These are phyloP conservation scores for Cistogaster globosa DNA, from an alignment of 2,888 invertebrate genomes.

Conservation along the genomic window DNA sequence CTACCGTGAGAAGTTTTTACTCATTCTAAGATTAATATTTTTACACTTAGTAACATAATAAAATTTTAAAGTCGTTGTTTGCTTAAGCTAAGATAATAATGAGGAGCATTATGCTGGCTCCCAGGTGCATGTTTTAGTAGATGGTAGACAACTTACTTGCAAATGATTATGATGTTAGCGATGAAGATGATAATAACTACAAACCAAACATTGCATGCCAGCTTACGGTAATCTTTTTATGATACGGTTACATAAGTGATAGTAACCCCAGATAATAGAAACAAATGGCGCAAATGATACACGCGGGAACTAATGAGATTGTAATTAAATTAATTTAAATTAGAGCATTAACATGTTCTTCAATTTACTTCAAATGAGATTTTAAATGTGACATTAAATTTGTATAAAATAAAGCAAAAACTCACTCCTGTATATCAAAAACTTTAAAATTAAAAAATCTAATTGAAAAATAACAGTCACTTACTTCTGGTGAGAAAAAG, in stretches of 20 bases:
- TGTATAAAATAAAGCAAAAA: too few relatives aligned
- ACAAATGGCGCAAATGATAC: constrained; percentile 37
- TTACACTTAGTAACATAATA: constrained; percentile 30
- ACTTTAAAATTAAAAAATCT: too few relatives aligned
- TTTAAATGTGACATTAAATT: too few relatives aligned
- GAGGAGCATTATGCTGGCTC: too few relatives aligned
- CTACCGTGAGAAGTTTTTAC: not conserved
- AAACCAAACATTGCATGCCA: constrained; percentile 17
- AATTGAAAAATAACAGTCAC: too few relatives aligned
- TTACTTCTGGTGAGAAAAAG: too few relatives aligned
- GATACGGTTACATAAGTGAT: constrained; percentile 53
- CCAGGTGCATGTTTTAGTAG: too few relatives aligned
- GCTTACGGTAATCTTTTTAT: constrained; percentile 55
- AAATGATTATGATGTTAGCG: not conserved
- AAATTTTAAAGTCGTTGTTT: constrained; percentile 13
- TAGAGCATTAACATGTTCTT: too few relatives aligned
- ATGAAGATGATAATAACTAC: constrained; percentile 5
- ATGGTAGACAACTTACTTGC: not conserved
- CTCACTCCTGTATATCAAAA: too few relatives aligned
- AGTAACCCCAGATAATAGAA: constrained; percentile 7
- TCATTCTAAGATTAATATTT: constrained; percentile 24
- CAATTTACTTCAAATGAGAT: too few relatives aligned
- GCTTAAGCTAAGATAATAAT: constrained; percentile 1
- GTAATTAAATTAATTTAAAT: constrained; percentile 32
- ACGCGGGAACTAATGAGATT: not conserved